Base-by-base conservation (phyloP, 2,797 vertebrate genomes). In the Leptoclinus maculatus region DNA sequence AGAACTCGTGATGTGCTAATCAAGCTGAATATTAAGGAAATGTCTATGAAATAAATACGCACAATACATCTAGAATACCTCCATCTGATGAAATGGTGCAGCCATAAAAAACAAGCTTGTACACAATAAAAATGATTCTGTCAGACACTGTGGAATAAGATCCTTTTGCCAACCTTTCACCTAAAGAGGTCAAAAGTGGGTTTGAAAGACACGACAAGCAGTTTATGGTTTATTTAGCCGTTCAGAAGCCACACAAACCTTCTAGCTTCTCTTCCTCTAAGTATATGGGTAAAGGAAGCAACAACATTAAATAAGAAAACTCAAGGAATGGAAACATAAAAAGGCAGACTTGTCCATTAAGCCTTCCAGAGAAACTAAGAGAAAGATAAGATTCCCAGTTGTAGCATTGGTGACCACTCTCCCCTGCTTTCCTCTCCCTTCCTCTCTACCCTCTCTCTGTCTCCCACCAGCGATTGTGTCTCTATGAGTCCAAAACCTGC, bases 301-400 rank as follows among this genome's bases (percentile, higher is more conserved):
- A 54, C 76, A 10, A 34, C 32, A 47, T 38, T 49, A 36, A 91
- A 81, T 39, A 54, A 51, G 75, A 86, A 51, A 70, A 84, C 64
- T 56, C 25, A 32, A 63, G 69, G 69, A 64, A 19, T 27, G 51
- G 63, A 72, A 70, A 65, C 54, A 54, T 54, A 66, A 36, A 47
- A 71, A 64, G 34, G 63, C 78, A 79, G 83, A 80, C 38, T 41
- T 57, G 71, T 76, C 76, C 72, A 79, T 89, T 84, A 82, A 87
- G 88, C 56, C 74, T 80, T 80, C 78, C 80, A 75, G 87, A 41
- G 39, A 12, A 16, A 16, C 41, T 16, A 6, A 23, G 12, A 83
- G 77, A 86, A 84, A 86, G 83, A 92, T 87, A 77, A 81, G 83
- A 89, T 88, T 92, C 69, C 90, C 91, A 93, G 87, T 82, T 71